Conservation (phyloP, 2,888 invertebrate species). For the Quadroppia sp. region DNA sequence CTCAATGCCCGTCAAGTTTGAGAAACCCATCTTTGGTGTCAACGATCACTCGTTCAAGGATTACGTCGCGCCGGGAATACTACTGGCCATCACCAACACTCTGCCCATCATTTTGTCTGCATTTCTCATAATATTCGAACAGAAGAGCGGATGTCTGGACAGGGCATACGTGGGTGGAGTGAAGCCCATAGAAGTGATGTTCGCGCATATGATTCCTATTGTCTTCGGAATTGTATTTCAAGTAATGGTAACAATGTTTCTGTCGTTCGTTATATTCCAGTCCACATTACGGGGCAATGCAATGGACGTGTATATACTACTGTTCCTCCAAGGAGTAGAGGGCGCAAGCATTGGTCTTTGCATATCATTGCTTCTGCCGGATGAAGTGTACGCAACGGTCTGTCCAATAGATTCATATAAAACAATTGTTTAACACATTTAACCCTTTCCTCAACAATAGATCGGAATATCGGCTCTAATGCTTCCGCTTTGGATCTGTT, state of each 20-base stretch:
- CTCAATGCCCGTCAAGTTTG: slow-evolving; percentile 51
- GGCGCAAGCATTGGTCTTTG: slow-evolving; percentile 96
- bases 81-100: slow-evolving; percentile 79
- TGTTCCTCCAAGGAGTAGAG: slow-evolving; percentile 82
- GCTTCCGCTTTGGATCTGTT: slow-evolving; percentile 36
- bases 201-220: slow-evolving; percentile 67
- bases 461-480: slow-evolving; percentile 26
- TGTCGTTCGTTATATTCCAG: slow-evolving; percentile 83
- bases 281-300: slow-evolving; percentile 87
- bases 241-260: slow-evolving; percentile 72
- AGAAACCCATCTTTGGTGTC: slow-evolving; percentile 41
- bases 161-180: slow-evolving; percentile 63
- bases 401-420: too few species aligned
- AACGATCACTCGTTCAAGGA: slow-evolving; percentile 82
- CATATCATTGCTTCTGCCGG: slow-evolving; percentile 83
- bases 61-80: slow-evolving; percentile 92
- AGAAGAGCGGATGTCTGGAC: slow-evolving; percentile 84
- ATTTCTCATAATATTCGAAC: slow-evolving; percentile 80
- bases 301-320: slow-evolving; percentile 73
- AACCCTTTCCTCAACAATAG: neutral
- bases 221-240: slow-evolving; percentile 93
- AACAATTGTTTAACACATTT: neutral
- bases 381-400: slow-evolving; percentile 88
- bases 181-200: slow-evolving; percentile 53
- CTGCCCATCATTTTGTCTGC: slow-evolving; percentile 90